phyloP scores from a whole-genome alignment of 2,113 vertebrate species.

The Ceuthmochares aereus region DNA sequence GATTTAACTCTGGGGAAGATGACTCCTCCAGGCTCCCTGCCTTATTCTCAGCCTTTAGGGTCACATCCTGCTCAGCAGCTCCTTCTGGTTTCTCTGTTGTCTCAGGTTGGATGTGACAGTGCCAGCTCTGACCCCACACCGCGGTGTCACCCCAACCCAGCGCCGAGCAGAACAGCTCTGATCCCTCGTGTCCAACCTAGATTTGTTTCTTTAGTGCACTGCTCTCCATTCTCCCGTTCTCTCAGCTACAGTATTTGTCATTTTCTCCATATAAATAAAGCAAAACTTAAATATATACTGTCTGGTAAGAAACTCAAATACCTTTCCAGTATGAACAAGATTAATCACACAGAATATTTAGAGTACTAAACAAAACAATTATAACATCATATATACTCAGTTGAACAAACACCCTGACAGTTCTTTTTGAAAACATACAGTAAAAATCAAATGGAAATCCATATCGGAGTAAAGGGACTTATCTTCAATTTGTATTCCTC shows the following conservation, averaged over 20 bases:
- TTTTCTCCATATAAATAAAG: constrained; percentile 49
- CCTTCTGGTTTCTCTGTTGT: constrained; percentile 38
- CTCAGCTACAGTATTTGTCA: constrained; percentile 15
- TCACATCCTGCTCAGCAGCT: constrained; percentile 51
- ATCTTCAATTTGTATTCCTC: constrained; percentile 29
- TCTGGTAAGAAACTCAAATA: constrained; percentile 2
- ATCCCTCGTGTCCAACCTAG: not conserved
- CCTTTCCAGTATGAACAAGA: constrained; percentile 19
- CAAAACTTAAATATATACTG: constrained; percentile 46
- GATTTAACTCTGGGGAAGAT: constrained; percentile 69
- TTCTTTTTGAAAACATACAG: constrained; percentile 31
- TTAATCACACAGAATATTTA: constrained; percentile 55
- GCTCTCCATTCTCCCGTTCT: not conserved
- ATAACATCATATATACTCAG: constrained; percentile 61
- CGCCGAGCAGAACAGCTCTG: not conserved
- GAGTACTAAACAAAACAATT: constrained; percentile 66
- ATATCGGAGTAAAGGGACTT: not conserved
- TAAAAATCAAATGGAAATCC: constrained; percentile 1
- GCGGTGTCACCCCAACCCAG: not conserved
- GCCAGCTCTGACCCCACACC: not conserved
- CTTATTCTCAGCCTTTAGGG: constrained; percentile 65
- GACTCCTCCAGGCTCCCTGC: constrained; percentile 49
- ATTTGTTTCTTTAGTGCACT: not conserved
- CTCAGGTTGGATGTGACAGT: constrained; percentile 27
- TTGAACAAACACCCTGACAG: constrained; percentile 58